Evolutionary conservation across 23 tunicate species (phyloP).

Genomic region (Halocynthia roretzi): DNA sequence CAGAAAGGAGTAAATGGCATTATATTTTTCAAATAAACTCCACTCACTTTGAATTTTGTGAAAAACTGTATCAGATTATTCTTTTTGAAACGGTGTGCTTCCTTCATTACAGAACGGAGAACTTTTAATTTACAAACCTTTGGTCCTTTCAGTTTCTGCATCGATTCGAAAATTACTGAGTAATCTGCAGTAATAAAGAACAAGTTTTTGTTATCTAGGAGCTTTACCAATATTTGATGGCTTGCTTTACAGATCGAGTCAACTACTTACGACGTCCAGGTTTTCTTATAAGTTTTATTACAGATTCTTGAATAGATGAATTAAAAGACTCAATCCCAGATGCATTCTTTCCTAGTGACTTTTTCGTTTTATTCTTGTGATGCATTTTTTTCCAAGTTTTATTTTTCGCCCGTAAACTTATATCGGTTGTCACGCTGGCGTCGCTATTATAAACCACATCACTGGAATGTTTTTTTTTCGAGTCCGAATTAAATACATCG

Average conservation of each 20-base stretch:
- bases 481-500: neutral
- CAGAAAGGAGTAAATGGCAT: neutral
- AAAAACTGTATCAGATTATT: constrained; percentile 28
- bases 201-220: too few species aligned
- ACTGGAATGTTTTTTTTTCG: neutral
- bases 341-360: neutral
- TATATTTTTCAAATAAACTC: neutral
- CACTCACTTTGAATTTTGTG: constrained; percentile 11
- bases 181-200: neutral
- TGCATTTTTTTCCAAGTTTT: constrained; percentile 2
- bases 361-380: neutral
- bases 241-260: neutral
- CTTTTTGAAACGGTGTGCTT: constrained; percentile 61
- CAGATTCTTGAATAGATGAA: neutral
- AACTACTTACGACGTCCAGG: constrained; percentile 39
- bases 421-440: neutral
- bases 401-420: neutral
- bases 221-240: too few species aligned
- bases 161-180: neutral
- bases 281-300: constrained; percentile 40
- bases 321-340: constrained; percentile 1
- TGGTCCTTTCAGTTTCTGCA: constrained; percentile 34
- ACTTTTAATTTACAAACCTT: constrained; percentile 10
- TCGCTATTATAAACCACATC: neutral
- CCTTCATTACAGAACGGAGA: constrained; percentile 36